Base-by-base conservation (phyloP, 2,797 vertebrate genomes). In the Characodon lateralis region DNA sequence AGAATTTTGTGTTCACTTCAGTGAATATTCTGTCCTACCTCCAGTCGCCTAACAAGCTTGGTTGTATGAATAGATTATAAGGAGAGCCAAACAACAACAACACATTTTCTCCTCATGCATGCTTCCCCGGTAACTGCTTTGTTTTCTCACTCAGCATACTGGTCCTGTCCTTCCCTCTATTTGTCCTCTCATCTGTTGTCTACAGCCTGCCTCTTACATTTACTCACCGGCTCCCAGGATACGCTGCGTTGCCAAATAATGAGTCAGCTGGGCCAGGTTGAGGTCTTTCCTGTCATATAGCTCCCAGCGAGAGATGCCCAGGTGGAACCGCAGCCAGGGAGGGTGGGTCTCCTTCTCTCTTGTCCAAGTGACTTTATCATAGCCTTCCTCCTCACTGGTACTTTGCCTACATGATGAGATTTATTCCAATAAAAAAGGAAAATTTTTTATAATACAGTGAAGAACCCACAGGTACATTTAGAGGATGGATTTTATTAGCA, bases 251-350 rank as follows among this genome's bases (percentile, higher is more conserved):
- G 96, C 95, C 89, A 97, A 80, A 68, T 97, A 95, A 71, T 72
- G 82, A 77, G 93, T 91, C 66, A 96, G 83, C 22, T 51, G 43
- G 6, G 77, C 82, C 88, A 95, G 74, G 79, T 90, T 87, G 63
- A 94, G 92, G 85, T 97, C 95, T 80, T 31, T 92, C 82, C 95
- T 93, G 74, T 94, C 82, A 74, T 96, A 97, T 83, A 97, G 93
- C 88, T 95, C 93, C 65, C 95, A 94, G 85, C 95, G 95, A 68
- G 95, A 92, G 88, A 97, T 97, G 81, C 95, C 95, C 0, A 97
- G 77, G 46, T 97, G 96, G 89, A 96, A 96, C 24, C 92, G 93
- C 14, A 96, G 93, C 96, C 96, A 96, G n/a, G 93, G 69, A 0
- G 97, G 96, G 74, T 95, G 95, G 68, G 96, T 94, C 71, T 93